Percentiles rank a stretch among this genome's conserved stretches.
These are phyloP conservation scores for Odobenus rosmarus DNA, from an alignment of 2,113 vertebrate species.

Conservation along the genomic window DNA sequence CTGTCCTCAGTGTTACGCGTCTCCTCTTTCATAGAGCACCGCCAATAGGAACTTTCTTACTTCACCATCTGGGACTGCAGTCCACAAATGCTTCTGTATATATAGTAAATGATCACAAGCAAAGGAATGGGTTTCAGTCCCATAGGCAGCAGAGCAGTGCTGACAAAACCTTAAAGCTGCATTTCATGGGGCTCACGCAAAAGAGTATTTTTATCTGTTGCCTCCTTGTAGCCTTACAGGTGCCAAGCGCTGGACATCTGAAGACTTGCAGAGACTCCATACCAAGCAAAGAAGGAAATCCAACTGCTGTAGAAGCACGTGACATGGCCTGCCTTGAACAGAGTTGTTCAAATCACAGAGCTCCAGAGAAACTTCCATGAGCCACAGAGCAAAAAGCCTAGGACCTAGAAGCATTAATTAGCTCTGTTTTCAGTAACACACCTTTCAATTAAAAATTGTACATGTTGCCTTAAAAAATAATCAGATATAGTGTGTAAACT, in stretches of 20 bases:
- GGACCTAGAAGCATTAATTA: not conserved
- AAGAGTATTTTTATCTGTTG: not conserved
- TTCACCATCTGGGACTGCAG: not conserved
- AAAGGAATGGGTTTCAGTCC: not conserved
- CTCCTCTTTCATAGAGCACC: not conserved
- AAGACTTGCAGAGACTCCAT: not conserved
- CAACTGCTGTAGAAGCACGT: not conserved
- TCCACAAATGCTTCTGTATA: not conserved
- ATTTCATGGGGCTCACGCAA: accelerated
- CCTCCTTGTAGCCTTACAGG: not conserved
- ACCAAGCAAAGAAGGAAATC: slow-evolving; percentile 24
- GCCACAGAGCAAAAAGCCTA: not conserved
- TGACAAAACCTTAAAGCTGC: not conserved
- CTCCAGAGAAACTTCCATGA: not conserved
- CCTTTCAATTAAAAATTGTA: not conserved
- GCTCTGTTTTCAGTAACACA: not conserved
- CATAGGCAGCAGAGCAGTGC: not conserved
- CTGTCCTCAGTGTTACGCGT: accelerated
- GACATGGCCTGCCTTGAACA: not conserved
- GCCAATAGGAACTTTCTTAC: not conserved
- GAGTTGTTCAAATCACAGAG: not conserved
- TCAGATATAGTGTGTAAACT: not conserved
- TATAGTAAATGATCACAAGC: not conserved
- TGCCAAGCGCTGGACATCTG: not conserved
- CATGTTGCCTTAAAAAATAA: not conserved